Percentiles rank a stretch among this genome's conserved stretches.
phyloP scores from a whole-genome alignment of 2,888 invertebrate genomes.

The Clostera curtula region DNA sequence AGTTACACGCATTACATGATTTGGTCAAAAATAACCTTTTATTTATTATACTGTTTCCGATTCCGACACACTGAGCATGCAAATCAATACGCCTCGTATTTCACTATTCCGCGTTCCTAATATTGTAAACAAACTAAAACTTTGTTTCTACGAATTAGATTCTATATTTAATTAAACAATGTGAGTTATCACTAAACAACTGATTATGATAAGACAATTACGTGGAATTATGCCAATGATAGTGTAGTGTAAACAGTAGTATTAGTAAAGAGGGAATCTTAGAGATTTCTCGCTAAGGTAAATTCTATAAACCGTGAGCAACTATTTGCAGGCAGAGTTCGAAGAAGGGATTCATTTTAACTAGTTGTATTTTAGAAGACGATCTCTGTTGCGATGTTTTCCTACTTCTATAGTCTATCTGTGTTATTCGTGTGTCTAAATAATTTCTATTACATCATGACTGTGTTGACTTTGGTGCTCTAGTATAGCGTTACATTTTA shows the following conservation, averaged over 20 bases:
- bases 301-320: too few relatives aligned
- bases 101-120: slow-evolving; percentile 17
- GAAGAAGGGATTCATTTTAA: too few relatives aligned
- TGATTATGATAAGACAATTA: slow-evolving; percentile 11
- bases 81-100: slow-evolving; percentile 11
- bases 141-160: slow-evolving; percentile 2
- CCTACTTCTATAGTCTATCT: too few relatives aligned
- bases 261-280: too few relatives aligned
- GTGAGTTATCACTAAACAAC: slow-evolving; percentile 8
- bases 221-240: slow-evolving; percentile 14
- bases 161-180: slow-evolving; percentile 5
- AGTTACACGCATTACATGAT: slow-evolving; percentile 1
- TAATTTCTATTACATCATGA: too few relatives aligned
- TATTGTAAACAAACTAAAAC: slow-evolving; percentile 2
- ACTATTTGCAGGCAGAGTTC: too few relatives aligned
- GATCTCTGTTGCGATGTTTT: too few relatives aligned
- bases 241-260: slow-evolving; percentile 1
- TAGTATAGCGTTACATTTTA: too few relatives aligned
- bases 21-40: slow-evolving; percentile 10
- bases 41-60: slow-evolving; percentile 3
- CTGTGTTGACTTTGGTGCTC: too few relatives aligned
- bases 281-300: too few relatives aligned
- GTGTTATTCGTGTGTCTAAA: too few relatives aligned
- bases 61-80: slow-evolving; percentile 7
- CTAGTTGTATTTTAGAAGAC: too few relatives aligned